Evolutionary conservation across 2,888 invertebrate genomes (phyloP).

Genomic region (Dermolepida albohirtum): DNA sequence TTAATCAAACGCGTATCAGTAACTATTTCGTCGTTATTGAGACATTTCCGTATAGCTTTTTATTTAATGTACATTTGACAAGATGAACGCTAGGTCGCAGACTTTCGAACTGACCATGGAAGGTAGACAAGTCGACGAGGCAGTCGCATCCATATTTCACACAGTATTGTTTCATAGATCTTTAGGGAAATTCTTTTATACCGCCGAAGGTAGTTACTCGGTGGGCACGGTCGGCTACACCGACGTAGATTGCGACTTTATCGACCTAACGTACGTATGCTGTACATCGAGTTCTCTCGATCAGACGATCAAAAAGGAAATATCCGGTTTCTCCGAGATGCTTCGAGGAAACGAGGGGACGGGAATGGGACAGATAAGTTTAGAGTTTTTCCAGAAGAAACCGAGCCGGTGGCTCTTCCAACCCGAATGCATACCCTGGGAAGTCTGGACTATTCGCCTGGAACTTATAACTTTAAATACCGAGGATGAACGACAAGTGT

Average conservation of each 20-base stretch:
- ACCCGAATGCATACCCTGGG: conserved; percentile 96
- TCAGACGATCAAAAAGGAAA: conserved; percentile 78
- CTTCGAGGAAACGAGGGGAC: conserved; percentile 78
- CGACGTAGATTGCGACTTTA: conserved; percentile 97
- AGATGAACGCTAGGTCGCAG: conserved; percentile 85
- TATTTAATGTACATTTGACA: conserved; percentile 48
- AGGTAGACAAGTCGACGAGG: conserved; percentile 92
- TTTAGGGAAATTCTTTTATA: conserved; percentile 93
- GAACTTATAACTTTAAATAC: conserved; percentile 87
- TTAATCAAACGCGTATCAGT: too few species aligned
- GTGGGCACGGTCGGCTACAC: conserved; percentile 96
- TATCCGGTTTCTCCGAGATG: conserved; percentile 82
- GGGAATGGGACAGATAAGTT: conserved; percentile 84
- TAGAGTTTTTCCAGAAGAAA: conserved; percentile 95
- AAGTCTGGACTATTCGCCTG: conserved; percentile 96
- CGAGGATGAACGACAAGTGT: conserved; percentile 88
- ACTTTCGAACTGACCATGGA: conserved; percentile 87
- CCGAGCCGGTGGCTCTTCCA: conserved; percentile 91
- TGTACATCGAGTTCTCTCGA: conserved; percentile 86
- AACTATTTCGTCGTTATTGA: background rate
- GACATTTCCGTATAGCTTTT: background rate
- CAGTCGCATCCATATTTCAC: conserved; percentile 91
- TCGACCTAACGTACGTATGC: conserved; percentile 97
- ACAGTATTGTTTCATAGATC: conserved; percentile 92
- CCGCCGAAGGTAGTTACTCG: conserved; percentile 93